Evolutionary conservation across 2,113 vertebrate genomes (phyloP).

Genomic region (Petrocephalus microphthalmus): DNA sequence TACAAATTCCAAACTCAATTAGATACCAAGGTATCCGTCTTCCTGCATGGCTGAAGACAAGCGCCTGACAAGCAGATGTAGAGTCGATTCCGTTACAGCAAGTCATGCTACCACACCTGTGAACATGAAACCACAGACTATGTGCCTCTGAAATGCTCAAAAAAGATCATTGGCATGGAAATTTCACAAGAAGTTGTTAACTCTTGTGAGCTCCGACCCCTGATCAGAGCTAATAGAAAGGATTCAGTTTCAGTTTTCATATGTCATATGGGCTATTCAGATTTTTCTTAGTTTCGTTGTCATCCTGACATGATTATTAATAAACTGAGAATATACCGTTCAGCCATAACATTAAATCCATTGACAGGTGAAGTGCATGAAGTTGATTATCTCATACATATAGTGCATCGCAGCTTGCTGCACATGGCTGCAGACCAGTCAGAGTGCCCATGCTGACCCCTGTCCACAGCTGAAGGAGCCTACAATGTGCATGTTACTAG

Average conservation of each 20-base stretch:
- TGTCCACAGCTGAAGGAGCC: too few relatives aligned
- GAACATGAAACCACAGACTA: constrained; percentile 13
- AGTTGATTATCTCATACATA: neutral
- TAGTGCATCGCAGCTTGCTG: too few relatives aligned
- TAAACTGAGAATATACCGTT: too few relatives aligned
- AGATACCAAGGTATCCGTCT: neutral
- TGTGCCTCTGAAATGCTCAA: neutral
- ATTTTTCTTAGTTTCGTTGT: too few relatives aligned
- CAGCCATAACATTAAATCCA: too few relatives aligned
- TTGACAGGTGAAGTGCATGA: too few relatives aligned
- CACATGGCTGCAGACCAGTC: neutral
- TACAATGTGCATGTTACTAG: neutral
- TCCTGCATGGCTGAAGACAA: neutral
- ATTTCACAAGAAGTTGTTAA: neutral
- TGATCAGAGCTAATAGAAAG: too few relatives aligned
- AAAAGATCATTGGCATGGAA: neutral
- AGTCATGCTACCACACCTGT: neutral
- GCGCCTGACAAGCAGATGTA: neutral
- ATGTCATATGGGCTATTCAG: too few relatives aligned
- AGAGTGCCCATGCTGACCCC: too few relatives aligned
- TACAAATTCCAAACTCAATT: neutral
- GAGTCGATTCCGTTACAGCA: neutral
- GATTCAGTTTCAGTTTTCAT: too few relatives aligned
- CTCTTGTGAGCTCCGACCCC: neutral
- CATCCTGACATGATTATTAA: too few relatives aligned